phyloP scores from a whole-genome alignment of 2,797 vertebrate genomes.

The Molossus alvarezi region DNA sequence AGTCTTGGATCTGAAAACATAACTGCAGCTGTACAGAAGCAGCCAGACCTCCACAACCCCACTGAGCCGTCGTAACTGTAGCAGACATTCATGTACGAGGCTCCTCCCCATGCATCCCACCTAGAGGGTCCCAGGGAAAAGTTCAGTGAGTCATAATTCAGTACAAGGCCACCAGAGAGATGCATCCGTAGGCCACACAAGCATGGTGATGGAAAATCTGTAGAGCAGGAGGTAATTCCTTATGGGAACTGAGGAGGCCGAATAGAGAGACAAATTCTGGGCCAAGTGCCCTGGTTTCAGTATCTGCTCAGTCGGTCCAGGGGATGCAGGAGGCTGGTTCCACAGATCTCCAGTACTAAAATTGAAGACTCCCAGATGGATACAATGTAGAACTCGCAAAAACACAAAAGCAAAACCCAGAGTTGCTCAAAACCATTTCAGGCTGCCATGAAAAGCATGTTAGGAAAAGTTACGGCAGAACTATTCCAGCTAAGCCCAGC shows the following conservation, averaged over 20 bases:
- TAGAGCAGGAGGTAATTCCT: not conserved
- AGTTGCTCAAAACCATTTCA: not conserved
- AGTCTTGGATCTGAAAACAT: not conserved
- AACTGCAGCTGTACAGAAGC: not conserved
- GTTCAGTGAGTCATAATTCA: not conserved
- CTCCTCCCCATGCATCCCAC: fast-evolving
- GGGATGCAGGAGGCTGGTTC: not conserved
- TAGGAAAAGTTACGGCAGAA: not conserved
- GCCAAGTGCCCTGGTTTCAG: not conserved
- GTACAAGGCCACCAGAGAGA: not conserved
- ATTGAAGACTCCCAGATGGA: not conserved
- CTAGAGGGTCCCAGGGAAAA: not conserved
- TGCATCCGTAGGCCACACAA: fast-evolving
- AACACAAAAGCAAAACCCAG: not conserved
- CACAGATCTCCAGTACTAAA: not conserved
- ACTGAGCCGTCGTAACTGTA: fast-evolving
- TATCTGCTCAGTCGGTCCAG: not conserved
- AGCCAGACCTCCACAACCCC: not conserved
- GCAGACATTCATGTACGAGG: fast-evolving
- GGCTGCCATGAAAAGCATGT: not conserved
- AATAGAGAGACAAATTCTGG: not conserved
- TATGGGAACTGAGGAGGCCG: not conserved
- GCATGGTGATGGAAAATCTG: not conserved
- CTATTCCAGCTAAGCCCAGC: not conserved
- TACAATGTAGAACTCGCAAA: not conserved